Conservation (phyloP, 2,113 vertebrate species). For the Otocyon megalotis region DNA sequence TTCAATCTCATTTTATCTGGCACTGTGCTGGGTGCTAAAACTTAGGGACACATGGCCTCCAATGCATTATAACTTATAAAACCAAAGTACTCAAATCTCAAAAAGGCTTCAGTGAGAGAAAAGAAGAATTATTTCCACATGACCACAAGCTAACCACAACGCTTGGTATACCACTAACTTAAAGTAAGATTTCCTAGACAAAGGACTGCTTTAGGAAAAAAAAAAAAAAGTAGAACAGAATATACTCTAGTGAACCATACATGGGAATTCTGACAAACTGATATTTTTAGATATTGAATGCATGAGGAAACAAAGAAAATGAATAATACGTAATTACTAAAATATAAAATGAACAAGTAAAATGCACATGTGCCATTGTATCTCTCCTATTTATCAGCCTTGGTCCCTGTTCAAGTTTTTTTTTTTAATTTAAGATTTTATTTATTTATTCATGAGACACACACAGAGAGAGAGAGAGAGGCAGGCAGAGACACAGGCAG, state of each 20-base stretch:
- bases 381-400: neutral
- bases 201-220: conserved; percentile 27
- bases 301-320: conserved; percentile 46
- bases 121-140: neutral
- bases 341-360: neutral
- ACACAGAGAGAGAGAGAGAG: no score
- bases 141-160: neutral
- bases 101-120: neutral
- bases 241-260: neutral
- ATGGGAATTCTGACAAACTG: neutral
- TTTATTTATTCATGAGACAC: no score
- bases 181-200: neutral
- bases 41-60: neutral
- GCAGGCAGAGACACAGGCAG: no score
- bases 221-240: neutral
- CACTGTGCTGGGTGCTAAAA: neutral
- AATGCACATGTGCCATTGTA: neutral
- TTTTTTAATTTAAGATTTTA: no score
- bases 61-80: neutral
- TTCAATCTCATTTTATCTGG: neutral
- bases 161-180: neutral
- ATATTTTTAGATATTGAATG: conserved; percentile 19
- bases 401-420: conserved; percentile 8
- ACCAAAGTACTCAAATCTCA: neutral
- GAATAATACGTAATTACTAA: conserved; percentile 21